Base-by-base conservation (phyloP, 2,113 vertebrate genomes). In the Anoura caudifer region DNA sequence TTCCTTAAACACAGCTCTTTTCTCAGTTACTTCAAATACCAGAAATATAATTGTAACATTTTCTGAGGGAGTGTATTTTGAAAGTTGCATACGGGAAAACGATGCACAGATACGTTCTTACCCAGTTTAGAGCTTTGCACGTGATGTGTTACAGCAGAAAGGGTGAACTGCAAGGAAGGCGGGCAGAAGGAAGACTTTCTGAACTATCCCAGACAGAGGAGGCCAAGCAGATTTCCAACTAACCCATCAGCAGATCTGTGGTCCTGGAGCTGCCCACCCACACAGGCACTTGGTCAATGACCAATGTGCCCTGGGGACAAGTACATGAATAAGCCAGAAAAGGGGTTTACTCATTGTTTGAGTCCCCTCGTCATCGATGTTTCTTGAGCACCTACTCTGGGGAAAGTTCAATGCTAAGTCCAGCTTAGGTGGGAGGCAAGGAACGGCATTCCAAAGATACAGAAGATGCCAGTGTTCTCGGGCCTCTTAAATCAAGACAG, bases 41-140 rank as follows among this genome's bases (percentile, higher is more conserved):
- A 96, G 54, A 96, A 97, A 70, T 83, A 77, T 26, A 91, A 88
- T 59, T 70, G 52, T 41, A 90, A 50, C 31, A 83, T 94, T 91
- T 91, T 94, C 91, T 9, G 50, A 81, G 38, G 61, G 73, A 88
- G 82, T 91, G 67, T 52, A 75, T 65, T 59, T 90, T 91, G 41
- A 87, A 94, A 93, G 67, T 26, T 31, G 69, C 61, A 70, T 26
- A 52, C 47, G 75, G 61, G 43, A 52, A 96, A 96, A 77, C 2
- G 45, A 81, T 0, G 11, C 31, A 75, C 7, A 26, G 26, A 17
- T 31, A 33, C 14, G 59, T 52, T 95, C 50, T 86, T 70, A 17
- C 24, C 38, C 20, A 38, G 43, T 84, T 73, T 36, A 67, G 56
- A 87, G 41, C 45, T 94, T 65, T 80, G 47, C 7, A 0, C 4